Evolutionary conservation across 1,140 invertebrate species (phyloP), one percentile per base, ranked within the genome.

Genomic region (Drosophila lowei): DNA sequence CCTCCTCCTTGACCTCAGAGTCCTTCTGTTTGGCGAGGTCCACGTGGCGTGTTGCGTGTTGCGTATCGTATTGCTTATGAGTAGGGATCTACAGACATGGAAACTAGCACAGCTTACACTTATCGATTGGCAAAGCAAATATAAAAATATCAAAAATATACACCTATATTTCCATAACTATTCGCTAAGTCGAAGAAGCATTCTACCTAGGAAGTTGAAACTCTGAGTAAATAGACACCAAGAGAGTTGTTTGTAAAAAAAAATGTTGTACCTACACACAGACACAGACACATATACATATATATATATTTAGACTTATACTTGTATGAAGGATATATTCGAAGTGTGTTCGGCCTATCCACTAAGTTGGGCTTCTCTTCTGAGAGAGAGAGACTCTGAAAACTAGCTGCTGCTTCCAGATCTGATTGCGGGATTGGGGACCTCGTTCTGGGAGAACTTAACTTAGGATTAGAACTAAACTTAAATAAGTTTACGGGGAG

Each of bases 221-320:
- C 65, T 58, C 68, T 80, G 46, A 63, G n/a, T 89, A 85, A 80
- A 81, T 89, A 89, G 85, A 89, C 85, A 89, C 86, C 85, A 78
- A 89, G 85, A 89, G 67, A 80, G 81, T 81, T 85, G 48, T 59
- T 79, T 75, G 70, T 78, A 88, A 78, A 84, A 62, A 71, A 52
- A 72, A 52, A 25, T 25, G 57, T 68, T 38, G 48, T 73, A 72
- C 46, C 60, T 64, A 73, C 48, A 43, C 25, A 44, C 25, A 16
- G 21, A 53, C 18, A 25, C 23, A 25, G 5, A 25, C 4, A 5
- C 23, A 23, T 18, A 18, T 18, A 18, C 2, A 18, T 18, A 2
- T 18, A 18, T 18, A 18, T 18, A 34, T 34, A 34, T 34, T 34
- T 8, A 34, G 30, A 38, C 34, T 38, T 38, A 13, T 38, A 11